Evolutionary conservation across 2,113 vertebrate species (phyloP), one percentile per base, ranked within the genome.

Genomic region (Hemiprocne comata): DNA sequence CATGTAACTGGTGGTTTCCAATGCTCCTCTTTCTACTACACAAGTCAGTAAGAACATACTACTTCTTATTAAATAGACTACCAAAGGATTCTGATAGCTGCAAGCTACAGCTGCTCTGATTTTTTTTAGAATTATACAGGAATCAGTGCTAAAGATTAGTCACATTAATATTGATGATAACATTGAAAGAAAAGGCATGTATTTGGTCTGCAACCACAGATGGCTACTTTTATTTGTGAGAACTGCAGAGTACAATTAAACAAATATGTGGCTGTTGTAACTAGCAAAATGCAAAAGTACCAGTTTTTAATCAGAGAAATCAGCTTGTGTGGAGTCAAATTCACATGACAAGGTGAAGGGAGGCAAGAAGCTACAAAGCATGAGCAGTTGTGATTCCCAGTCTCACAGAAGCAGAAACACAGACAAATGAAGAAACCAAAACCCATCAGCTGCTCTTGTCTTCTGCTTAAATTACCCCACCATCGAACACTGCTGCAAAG

Each of bases 381-480:
- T 1, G 2, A 60, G 29, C 62, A 89, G n/a, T 74, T 44, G 33
- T 73, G 54, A n/a, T 88, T 83, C 85, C 48, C 75, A 91, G 55
- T 71, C 66, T 66, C 9, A 4, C n/a, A 90, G 57, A 79, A 85
- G n/a, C 64, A 93, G 85, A 94, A 77, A 29, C 5, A 4, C 11
- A 36, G 58, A 89, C 12, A 54, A 55, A 88, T 2, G 29, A 96
- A 87, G 28, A 26, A 90, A 74, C 51, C 36, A 46, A 90, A 86
- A 60, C 46, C 81, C 48, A 75, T 65, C 58, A 80, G 55, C 55
- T 81, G 78, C 40, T 78, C 40, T 82, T 96, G 53, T 66, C 26
- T 26, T 96, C 84, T 79, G 50, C n/a, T 91, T 92, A 84, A 87
- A 95, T 94, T 86, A 96, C 80, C 88, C 80, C 85, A 28, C 38